These are phyloP conservation scores for Emmelina monodactyla DNA, from an alignment of 2,888 invertebrate species.

Conservation along the genomic window DNA sequence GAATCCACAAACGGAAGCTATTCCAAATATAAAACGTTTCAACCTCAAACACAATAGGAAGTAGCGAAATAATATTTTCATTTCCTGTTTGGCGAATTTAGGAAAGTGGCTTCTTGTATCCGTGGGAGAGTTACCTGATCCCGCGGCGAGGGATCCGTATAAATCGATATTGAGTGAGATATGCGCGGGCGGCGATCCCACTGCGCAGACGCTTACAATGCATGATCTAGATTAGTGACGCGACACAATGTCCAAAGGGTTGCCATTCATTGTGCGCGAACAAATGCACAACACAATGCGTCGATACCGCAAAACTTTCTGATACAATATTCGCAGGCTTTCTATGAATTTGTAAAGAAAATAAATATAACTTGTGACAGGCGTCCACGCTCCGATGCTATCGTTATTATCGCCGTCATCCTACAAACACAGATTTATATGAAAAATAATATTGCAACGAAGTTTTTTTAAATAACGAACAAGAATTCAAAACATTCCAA, in stretches of 20 bases:
- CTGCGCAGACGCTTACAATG: slow-evolving; percentile 49
- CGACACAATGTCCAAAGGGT: slow-evolving; percentile 65
- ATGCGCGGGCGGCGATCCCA: slow-evolving; percentile 29
- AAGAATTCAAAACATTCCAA: slow-evolving; percentile 4
- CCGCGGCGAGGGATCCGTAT: slow-evolving; percentile 59
- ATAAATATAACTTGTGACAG: slow-evolving; percentile 66
- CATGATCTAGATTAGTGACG: slow-evolving; percentile 66
- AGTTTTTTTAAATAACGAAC: background rate
- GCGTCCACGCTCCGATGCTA: slow-evolving; percentile 48
- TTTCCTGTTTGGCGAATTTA: slow-evolving; percentile 47
- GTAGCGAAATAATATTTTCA: slow-evolving; percentile 47
- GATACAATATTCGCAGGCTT: slow-evolving; percentile 52
- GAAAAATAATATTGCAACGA: slow-evolving; percentile 22
- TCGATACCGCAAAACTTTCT: slow-evolving; percentile 50
- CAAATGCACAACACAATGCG: slow-evolving; percentile 21
- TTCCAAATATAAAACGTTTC: too few species aligned
- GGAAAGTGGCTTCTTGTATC: too few species aligned
- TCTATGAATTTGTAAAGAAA: slow-evolving; percentile 64
- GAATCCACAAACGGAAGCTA: too few species aligned
- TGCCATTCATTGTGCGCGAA: slow-evolving; percentile 39
- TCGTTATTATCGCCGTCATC: slow-evolving; percentile 51
- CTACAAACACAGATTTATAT: slow-evolving; percentile 37
- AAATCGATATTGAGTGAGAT: slow-evolving; percentile 65
- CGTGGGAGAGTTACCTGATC: slow-evolving; percentile 61
- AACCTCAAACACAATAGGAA: too few species aligned